These are phyloP conservation scores for Limonius californicus DNA, from an alignment of 1,140 invertebrate species.

Conservation along the genomic window DNA sequence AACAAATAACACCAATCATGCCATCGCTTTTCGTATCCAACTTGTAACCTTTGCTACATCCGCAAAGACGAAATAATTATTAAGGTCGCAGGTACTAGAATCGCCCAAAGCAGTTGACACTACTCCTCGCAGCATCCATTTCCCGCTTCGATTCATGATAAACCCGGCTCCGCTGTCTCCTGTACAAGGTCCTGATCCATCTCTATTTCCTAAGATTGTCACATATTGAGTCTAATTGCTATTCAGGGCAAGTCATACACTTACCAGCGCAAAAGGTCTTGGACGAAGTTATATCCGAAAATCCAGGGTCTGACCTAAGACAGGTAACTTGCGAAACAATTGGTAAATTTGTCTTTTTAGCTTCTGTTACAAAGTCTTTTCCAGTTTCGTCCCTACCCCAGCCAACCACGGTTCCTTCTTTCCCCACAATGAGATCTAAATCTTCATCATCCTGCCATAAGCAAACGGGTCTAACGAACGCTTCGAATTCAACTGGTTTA, in stretches of 20 bases:
- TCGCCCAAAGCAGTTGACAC: slow-evolving; percentile 47
- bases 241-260: not conserved
- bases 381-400: slow-evolving; percentile 57
- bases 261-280: slow-evolving; percentile 57
- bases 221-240: not conserved
- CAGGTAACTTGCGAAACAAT: slow-evolving; percentile 57
- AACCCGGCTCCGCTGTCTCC: slow-evolving; percentile 43
- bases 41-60: slow-evolving; percentile 49
- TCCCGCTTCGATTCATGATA: slow-evolving; percentile 31
- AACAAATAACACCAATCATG: no score
- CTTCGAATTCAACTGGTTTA: slow-evolving; percentile 33
- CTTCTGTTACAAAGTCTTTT: slow-evolving; percentile 46
- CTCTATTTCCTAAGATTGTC: not conserved
- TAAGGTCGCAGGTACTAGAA: slow-evolving; percentile 48
- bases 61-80: slow-evolving; percentile 51
- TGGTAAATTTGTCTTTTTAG: slow-evolving; percentile 52
- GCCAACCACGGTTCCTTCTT: slow-evolving; percentile 47
- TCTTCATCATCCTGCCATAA: slow-evolving; percentile 50
- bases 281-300: slow-evolving; percentile 53
- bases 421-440: slow-evolving; percentile 44
- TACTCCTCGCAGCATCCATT: slow-evolving; percentile 51
- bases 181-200: slow-evolving; percentile 34
- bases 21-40: no score
- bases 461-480: slow-evolving; percentile 53
- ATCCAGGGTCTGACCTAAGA: slow-evolving; percentile 50